Evolutionary conservation across 2,888 invertebrate genomes (phyloP), one percentile per base, ranked within the genome.

Genomic region (Crocallis elinguaria): DNA sequence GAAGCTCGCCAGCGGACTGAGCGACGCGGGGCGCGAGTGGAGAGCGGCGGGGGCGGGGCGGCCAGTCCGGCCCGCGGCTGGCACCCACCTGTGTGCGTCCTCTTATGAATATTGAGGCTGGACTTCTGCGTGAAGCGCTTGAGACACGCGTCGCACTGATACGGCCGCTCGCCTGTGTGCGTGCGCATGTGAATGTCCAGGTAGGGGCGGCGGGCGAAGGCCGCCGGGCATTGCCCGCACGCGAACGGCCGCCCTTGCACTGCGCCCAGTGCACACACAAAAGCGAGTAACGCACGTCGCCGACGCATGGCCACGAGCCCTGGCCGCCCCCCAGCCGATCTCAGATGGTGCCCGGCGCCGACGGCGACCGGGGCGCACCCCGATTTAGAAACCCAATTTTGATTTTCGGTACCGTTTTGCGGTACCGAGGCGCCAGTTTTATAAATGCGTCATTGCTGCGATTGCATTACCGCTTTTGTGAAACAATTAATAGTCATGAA

Each of bases 41-140:
- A 70, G 76, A 33, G 54, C 70, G 77, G 73, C 64, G 77, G 74
- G 79, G 80, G 81, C 82, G 84, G 84, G 82, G 71, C 77, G 80
- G 82, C 85, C 85, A 83, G 86, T 84, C 87, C 87, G 87, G 83
- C 84, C 84, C 80, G 82, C 82, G 84, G 73, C 78, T 79, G 80
- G 75, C 94, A 92, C 92, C 90, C 90, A 92, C 92, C 92, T 77
- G 95, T 94, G 88, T 96, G 96, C 69, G 95, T 95, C 79, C 95
- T 92, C 88, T 94, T 95, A 91, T 96, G 96, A 75, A 95, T 95
- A 90, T 95, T 95, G 78, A 96, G 92, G 85, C 95, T 95, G 82
- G 95, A 95, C 89, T 95, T 95, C 91, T 96, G 95, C 73, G 95
- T 95, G 90, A 96, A 96, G 82, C 95, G 93, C 90, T 95, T 95